Evolutionary conservation across 2,797 vertebrate species (phyloP).

Genomic region (Setipinna tenuifilis): DNA sequence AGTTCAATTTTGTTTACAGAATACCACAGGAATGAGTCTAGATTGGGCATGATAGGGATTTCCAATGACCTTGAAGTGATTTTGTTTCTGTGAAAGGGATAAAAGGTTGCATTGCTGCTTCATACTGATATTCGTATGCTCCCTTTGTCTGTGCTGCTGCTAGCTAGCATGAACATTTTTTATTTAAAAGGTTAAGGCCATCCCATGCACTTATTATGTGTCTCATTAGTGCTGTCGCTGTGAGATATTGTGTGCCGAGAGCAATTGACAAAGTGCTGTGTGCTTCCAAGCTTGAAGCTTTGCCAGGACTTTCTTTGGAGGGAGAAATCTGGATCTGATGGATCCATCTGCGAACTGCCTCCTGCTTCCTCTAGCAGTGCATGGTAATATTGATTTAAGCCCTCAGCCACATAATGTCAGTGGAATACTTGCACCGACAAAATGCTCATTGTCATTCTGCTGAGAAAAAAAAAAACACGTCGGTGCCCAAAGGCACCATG

Average conservation of each 20-base stretch:
- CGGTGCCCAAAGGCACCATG: background rate
- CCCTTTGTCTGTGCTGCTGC: background rate
- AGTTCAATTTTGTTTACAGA: background rate
- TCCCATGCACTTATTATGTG: background rate
- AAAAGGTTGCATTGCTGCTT: background rate
- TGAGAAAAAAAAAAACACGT: background rate
- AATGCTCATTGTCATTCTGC: slow-evolving; percentile 4
- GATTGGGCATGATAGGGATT: background rate
- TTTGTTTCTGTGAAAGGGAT: background rate
- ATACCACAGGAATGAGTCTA: background rate
- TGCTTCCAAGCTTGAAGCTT: slow-evolving; percentile 21
- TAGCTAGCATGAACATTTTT: background rate
- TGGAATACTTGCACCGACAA: background rate
- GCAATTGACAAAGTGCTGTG: slow-evolving; percentile 22
- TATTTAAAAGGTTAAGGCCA: background rate
- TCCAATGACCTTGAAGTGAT: background rate
- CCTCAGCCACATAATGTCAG: slow-evolving; percentile 5
- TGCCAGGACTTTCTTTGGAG: slow-evolving; percentile 22
- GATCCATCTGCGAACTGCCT: background rate
- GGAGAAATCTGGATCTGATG: slow-evolving; percentile 14
- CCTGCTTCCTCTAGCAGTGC: background rate
- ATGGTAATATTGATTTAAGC: background rate
- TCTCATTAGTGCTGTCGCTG: background rate
- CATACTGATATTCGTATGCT: background rate
- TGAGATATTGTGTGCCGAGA: slow-evolving; percentile 13